A percentile compares a stretch with the other conserved stretches of the same genome.
Evolutionary conservation across 2,888 invertebrate species (phyloP).

Genomic region (Zaprionus obscuricornis): DNA sequence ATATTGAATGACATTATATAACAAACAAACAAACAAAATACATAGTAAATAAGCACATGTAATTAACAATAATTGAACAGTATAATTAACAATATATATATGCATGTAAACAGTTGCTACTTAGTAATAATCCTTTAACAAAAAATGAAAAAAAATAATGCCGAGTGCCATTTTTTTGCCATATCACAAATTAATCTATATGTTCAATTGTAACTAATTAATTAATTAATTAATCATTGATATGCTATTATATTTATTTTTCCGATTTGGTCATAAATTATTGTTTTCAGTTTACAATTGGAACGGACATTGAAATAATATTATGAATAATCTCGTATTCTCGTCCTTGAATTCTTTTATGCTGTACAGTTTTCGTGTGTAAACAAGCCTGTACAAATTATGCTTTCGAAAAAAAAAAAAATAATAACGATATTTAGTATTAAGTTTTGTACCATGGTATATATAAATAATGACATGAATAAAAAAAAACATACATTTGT

Average conservation of each 20-base stretch:
- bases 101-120: constrained; percentile 22
- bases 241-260: too few relatives aligned
- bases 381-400: constrained; percentile 56
- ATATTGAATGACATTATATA: constrained; percentile 79
- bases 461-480: too few relatives aligned
- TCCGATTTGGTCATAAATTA: constrained; percentile 39
- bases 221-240: too few relatives aligned
- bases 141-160: constrained; percentile 19
- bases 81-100: constrained; percentile 17
- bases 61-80: constrained; percentile 21
- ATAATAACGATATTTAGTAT: constrained; percentile 37
- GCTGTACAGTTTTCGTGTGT: constrained; percentile 43
- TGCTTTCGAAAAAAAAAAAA: constrained; percentile 26
- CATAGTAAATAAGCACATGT: constrained; percentile 32
- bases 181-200: too few relatives aligned
- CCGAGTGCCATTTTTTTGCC: constrained; percentile 36
- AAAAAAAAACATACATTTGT: constrained; percentile 44
- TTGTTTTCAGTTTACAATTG: constrained; percentile 75
- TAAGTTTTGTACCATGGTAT: constrained; percentile 58
- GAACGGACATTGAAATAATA: constrained; percentile 80
- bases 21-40: too few relatives aligned
- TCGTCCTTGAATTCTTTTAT: constrained; percentile 23
- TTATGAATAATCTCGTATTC: constrained; percentile 68
- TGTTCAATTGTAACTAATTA: too few relatives aligned
- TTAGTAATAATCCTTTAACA: constrained; percentile 18